These are phyloP conservation scores for Oreochromis niloticus DNA, from an alignment of 2,113 vertebrate species.

Conservation along the genomic window DNA sequence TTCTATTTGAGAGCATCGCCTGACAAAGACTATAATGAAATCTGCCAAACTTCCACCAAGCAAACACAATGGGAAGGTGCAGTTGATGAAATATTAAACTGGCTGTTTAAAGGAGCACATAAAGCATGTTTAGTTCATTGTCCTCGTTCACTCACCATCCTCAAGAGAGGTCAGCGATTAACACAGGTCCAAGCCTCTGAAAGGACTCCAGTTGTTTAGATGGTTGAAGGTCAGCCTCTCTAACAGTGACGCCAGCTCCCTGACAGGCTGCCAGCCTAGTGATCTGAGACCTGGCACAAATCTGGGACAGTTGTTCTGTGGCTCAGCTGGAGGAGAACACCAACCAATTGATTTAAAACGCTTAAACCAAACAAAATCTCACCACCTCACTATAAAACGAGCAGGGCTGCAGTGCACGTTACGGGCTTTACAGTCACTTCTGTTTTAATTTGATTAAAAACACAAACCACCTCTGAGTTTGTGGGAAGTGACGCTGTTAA, in stretches of 20 bases:
- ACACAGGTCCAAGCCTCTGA: background rate
- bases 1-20: background rate
- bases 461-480: background rate
- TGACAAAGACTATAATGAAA: slow-evolving; percentile 25
- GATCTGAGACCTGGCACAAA: background rate
- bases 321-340: background rate
- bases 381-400: background rate
- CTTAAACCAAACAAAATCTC: background rate
- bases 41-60: slow-evolving; percentile 15
- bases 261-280: background rate
- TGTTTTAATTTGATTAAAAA: background rate
- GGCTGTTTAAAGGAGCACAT: background rate
- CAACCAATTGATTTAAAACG: background rate
- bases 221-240: background rate
- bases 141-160: background rate
- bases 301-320: background rate
- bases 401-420: rapidly evolving
- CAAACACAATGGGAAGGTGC: background rate
- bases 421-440: rapidly evolving
- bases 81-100: background rate
- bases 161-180: background rate
- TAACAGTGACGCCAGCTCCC: background rate
- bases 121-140: background rate
- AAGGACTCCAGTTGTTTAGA: background rate
- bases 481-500: background rate